A percentile compares a stretch with the other conserved stretches of the same genome.
Evolutionary conservation across 2,888 invertebrate species (phyloP).

Genomic region (Anodontia alba): DNA sequence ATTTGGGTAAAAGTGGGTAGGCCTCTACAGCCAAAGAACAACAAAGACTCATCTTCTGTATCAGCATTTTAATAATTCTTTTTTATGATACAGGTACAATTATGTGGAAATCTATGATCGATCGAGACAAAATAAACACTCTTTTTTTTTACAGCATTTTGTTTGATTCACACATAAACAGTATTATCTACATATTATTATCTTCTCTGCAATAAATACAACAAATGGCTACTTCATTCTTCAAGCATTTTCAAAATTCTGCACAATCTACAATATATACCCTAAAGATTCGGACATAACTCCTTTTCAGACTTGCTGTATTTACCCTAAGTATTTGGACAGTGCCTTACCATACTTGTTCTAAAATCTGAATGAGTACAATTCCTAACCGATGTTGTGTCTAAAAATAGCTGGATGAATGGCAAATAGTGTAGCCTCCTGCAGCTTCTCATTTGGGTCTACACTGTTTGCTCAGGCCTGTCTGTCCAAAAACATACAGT

Average conservation of each 20-base stretch:
- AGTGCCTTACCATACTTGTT: no score
- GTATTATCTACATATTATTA: background rate
- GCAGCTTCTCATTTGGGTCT: no score
- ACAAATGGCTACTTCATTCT: conserved; percentile 14
- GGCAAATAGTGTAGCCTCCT: no score
- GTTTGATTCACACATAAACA: conserved; percentile 58
- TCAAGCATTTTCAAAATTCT: background rate
- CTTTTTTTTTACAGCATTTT: conserved; percentile 56
- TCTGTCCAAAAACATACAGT: no score
- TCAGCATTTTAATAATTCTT: conserved; percentile 37
- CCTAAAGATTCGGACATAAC: no score
- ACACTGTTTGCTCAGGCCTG: no score
- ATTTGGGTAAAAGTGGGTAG: no score
- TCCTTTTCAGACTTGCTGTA: no score
- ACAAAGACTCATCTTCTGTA: conserved; percentile 13
- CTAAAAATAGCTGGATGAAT: no score
- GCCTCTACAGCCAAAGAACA: background rate
- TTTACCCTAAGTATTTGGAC: no score
- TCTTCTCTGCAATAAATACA: conserved; percentile 8
- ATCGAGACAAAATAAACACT: conserved; percentile 72
- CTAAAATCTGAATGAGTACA: no score
- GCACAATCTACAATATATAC: conserved; percentile 6
- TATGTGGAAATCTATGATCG: conserved; percentile 72
- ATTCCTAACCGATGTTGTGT: no score
- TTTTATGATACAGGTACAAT: conserved; percentile 59